Base-by-base conservation (phyloP, 2,888 invertebrate species). In the Macrosoma leucophasiata region DNA sequence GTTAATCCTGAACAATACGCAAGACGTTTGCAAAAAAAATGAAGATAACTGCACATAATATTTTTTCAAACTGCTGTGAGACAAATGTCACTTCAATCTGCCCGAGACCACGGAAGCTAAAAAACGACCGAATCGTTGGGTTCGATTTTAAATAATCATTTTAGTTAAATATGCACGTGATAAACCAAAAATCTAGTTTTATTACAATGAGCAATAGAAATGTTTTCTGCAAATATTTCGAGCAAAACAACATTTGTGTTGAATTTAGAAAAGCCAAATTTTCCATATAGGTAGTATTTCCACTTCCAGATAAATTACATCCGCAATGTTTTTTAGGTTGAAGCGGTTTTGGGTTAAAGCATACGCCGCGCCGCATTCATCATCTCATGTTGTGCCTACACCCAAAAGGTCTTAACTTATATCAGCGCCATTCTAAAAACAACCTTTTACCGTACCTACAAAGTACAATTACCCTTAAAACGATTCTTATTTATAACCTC, bases 311-410 rank as follows among this genome's bases (percentile, higher is more conserved):
- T 9, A 21, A 13, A 39, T 23, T 37, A 32, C 27, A 29, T 26
- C 29, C 19, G 9, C 29, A 39, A 34, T 44, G 45, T 48, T 46
- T 50, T 52, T 50, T 47, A 40, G 50, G 41, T 46, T 49, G 45
- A 46, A 44, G 45, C 36, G 50, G 45, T 50, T 55, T 53, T 45
- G 51, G 62, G 60, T 60, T 61, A 57, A 58, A 57, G 48, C 58
- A 55, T 57, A 51, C 53, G 55, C 58, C 55, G 52, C 43, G 55
- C 50, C 59, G 55, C 63, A 63, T 63, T 59, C 58, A 63, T 62
- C 61, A 62, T 62, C 55, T 55, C 50, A 41, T 41, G 39, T 43
- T 39, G 25, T 32, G 25, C 13, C 10, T 19, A 21, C 13, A 18
- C 7, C 27, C 20, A 43, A 41, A 51, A 38, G 26, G 41, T 8